Evolutionary conservation across 1,140 invertebrate species (phyloP).

Genomic region (Sipha flava): DNA sequence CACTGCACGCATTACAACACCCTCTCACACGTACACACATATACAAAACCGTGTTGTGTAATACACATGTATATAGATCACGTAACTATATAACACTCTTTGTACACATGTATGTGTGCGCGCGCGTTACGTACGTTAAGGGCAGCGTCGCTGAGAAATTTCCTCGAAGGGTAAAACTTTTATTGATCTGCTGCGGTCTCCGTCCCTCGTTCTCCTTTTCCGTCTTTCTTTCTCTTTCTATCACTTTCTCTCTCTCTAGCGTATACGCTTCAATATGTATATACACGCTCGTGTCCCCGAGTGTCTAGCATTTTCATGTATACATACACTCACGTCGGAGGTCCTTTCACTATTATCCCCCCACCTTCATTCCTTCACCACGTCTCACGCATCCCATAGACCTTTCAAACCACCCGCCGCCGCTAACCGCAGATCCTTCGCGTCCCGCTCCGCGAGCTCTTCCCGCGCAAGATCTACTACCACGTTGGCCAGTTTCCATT

Average conservation of each 20-base stretch:
- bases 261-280: neutral
- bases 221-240: neutral
- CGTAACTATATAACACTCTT: no score
- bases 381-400: neutral
- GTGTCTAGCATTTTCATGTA: slow-evolving; percentile 22
- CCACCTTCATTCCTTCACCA: neutral
- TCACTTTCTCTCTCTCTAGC: neutral
- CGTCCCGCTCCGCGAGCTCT: neutral
- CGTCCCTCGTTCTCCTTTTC: no score
- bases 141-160: slow-evolving; percentile 25
- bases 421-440: neutral
- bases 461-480: neutral
- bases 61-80: neutral
- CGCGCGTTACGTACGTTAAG: neutral
- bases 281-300: neutral
- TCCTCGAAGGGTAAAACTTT: slow-evolving; percentile 31
- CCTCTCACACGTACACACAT: neutral
- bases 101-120: neutral
- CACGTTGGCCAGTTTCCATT: slow-evolving; percentile 31
- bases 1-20: neutral
- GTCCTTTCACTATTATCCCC: slow-evolving; percentile 11
- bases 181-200: slow-evolving; percentile 26
- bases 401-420: neutral
- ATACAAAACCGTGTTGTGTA: neutral
- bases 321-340: neutral